Evolutionary conservation across 2,888 invertebrate genomes (phyloP).

Genomic region (Plebejus argus): DNA sequence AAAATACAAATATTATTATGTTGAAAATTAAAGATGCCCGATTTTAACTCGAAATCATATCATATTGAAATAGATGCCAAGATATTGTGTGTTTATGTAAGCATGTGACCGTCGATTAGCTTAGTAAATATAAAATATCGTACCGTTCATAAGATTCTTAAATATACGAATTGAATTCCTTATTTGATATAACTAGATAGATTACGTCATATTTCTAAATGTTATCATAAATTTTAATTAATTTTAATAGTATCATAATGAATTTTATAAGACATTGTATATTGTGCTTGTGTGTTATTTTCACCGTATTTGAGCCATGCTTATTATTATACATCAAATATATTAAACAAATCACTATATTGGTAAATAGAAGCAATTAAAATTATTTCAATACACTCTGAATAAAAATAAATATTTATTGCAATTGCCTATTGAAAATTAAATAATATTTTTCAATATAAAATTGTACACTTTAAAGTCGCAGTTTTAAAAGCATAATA

Average conservation of each 20-base stretch:
- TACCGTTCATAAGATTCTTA: constrained; percentile 8
- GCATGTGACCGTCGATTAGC: not conserved
- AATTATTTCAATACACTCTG: constrained; percentile 9
- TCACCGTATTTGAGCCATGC: not conserved
- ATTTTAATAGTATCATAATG: constrained; percentile 7
- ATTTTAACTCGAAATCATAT: constrained; percentile 66
- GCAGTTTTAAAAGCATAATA: not conserved
- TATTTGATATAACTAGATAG: not conserved
- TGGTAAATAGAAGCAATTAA: not conserved
- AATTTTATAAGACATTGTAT: constrained; percentile 20
- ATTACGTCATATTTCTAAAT: constrained; percentile 6
- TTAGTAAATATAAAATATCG: not conserved
- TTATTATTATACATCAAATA: constrained; percentile 9
- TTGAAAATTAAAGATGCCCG: not conserved
- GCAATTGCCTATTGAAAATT: not conserved
- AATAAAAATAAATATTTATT: not conserved
- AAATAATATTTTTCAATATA: not conserved
- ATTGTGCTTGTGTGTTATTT: constrained; percentile 14
- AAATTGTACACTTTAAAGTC: not conserved
- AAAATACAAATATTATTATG: not conserved
- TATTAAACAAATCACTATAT: not conserved
- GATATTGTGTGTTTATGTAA: constrained; percentile 9
- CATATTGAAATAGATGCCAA: constrained; percentile 52
- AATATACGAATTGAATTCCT: not conserved
- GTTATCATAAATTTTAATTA: constrained; percentile 14